Base-by-base conservation (phyloP, 1,140 invertebrate species). In the Saccostrea glomerata region DNA sequence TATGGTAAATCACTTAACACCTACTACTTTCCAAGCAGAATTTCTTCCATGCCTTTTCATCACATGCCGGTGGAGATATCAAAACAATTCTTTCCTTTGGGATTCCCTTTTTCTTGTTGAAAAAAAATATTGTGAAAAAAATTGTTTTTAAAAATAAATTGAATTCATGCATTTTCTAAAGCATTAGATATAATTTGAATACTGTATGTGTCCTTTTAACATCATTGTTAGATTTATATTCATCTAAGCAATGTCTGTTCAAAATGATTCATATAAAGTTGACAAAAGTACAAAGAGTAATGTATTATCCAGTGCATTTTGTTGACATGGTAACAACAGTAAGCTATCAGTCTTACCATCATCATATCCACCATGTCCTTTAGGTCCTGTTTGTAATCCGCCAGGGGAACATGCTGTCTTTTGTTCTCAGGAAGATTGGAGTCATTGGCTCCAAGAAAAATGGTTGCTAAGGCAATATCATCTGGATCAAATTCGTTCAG, bases 391-490 rank as follows among this genome's bases (percentile, higher is more conserved):
- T 87, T 84, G 88, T 93, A 95, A 89, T 95, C 94, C 15, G 93
- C 88, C 13, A 95, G n/a, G 12, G 95, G 93, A 11, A 95, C 94
- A 92, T 95, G 94, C 77, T 95, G 94, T 70, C 87, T 83, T 58
- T 89, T 86, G 86, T 93, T 93, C 17, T 87, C 88, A 56, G 88
- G 88, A 1, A 91, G 25, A 30, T 91, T 90, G 25, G 93, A 93
- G 90, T 95, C 95, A 91, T 95, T 95, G 30, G 95, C 92, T 15
- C 95, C 95, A 7, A 95, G 90, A 86, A 94, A 93, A 55, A 95
- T 93, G 5, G 94, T 93, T 56, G 95, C 90, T 82, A 92, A 92
- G 30, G 90, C 90, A 25, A 94, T 90, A n/a, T 92, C 87, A 56
- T 92, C 86, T 15, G 92, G 90, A 84, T 92, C 85, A 56, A 92